Evolutionary conservation across 1,140 invertebrate genomes (phyloP).

Genomic region (Andricus grossulariae): DNA sequence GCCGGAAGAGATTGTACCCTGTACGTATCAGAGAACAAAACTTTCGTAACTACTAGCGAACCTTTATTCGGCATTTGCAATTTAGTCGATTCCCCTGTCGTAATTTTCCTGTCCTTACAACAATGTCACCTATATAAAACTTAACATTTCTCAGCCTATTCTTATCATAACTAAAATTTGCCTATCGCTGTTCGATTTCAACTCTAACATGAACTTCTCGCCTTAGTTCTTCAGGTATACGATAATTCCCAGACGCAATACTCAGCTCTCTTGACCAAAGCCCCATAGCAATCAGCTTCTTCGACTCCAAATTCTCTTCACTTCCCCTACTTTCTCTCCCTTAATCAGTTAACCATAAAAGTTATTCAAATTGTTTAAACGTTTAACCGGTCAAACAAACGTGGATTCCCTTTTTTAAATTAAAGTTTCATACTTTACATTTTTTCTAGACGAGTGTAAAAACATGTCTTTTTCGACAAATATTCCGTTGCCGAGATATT

Average conservation of each 20-base stretch:
- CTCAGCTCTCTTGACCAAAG: too few relatives aligned
- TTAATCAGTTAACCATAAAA: too few relatives aligned
- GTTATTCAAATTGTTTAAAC: too few relatives aligned
- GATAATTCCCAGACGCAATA: not conserved
- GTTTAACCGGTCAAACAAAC: too few relatives aligned
- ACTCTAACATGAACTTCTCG: not conserved
- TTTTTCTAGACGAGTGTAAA: too few relatives aligned
- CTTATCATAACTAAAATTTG: slow-evolving; percentile 31
- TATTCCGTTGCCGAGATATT: too few relatives aligned
- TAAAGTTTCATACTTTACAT: too few relatives aligned
- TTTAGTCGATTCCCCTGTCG: slow-evolving; percentile 38
- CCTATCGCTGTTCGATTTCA: slow-evolving; percentile 16
- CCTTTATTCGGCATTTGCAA: slow-evolving; percentile 32
- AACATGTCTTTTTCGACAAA: too few relatives aligned
- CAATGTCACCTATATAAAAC: slow-evolving; percentile 36
- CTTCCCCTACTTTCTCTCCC: too few relatives aligned
- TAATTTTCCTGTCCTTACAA: not conserved
- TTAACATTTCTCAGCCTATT: slow-evolving; percentile 29
- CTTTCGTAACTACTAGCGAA: slow-evolving; percentile 17
- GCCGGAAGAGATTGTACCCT: slow-evolving; percentile 43
- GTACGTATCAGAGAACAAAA: slow-evolving; percentile 34
- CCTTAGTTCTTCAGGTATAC: not conserved
- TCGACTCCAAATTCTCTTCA: too few relatives aligned
- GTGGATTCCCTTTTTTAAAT: too few relatives aligned
- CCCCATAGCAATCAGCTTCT: too few relatives aligned